Percentiles rank a stretch among this genome's conserved stretches.
These are phyloP conservation scores for Morpho helenor DNA, from an alignment of 2,888 invertebrate genomes.

Conservation along the genomic window DNA sequence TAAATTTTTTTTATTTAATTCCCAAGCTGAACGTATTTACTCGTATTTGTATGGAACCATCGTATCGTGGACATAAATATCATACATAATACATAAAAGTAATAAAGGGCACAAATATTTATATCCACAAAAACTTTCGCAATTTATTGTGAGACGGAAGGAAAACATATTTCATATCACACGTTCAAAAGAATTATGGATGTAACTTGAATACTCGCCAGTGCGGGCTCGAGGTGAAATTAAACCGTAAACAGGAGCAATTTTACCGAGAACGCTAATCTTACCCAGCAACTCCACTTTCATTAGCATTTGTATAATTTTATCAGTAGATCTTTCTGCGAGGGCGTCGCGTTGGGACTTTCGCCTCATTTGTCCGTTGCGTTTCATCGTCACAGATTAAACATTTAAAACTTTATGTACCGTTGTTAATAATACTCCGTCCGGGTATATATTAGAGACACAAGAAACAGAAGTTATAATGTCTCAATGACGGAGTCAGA, in stretches of 20 bases:
- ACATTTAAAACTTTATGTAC: slow-evolving; percentile 19
- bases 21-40: no score
- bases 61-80: no score
- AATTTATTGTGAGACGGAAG: neutral
- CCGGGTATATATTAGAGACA: no score
- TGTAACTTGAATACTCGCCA: slow-evolving; percentile 11
- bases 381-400: slow-evolving; percentile 18
- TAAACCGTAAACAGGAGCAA: slow-evolving; percentile 48
- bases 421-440: slow-evolving; percentile 1
- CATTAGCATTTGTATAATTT: slow-evolving; percentile 73
- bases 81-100: no score
- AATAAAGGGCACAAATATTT: no score
- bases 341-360: slow-evolving; percentile 28
- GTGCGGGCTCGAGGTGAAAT: slow-evolving; percentile 17
- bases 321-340: slow-evolving; percentile 48
- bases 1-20: no score
- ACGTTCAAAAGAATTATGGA: slow-evolving; percentile 15
- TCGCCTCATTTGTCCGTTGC: slow-evolving; percentile 48
- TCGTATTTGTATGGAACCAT: no score
- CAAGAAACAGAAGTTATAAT: no score
- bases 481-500: no score
- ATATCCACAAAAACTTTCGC: no score
- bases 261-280: slow-evolving; percentile 62
- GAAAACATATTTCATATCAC: slow-evolving; percentile 18
- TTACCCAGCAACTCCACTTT: slow-evolving; percentile 54